Percentiles rank a stretch among this genome's conserved stretches.
These are phyloP conservation scores for Eurystomus gularis DNA, from an alignment of 2,113 vertebrate genomes.

Conservation along the genomic window DNA sequence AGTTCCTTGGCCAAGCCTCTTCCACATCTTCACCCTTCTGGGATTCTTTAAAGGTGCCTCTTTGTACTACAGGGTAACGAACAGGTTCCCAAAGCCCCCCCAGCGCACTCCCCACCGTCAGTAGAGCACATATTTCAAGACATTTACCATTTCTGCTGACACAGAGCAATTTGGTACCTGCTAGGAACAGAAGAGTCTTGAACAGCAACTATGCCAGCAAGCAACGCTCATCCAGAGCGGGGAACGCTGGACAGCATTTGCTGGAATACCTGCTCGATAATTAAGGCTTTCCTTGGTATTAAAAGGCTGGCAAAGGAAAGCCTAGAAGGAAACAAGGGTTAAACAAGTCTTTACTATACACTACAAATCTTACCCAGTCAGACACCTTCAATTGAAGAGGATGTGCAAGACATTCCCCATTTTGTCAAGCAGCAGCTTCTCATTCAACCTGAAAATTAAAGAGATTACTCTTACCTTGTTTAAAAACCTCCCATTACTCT, in stretches of 20 bases:
- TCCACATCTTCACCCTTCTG: not conserved
- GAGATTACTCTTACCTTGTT: slow-evolving; percentile 96
- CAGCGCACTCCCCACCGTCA: not conserved
- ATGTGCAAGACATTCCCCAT: slow-evolving; percentile 90
- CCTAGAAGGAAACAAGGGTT: slow-evolving; percentile 51
- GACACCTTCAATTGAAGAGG: slow-evolving; percentile 88
- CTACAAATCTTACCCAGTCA: slow-evolving; percentile 92
- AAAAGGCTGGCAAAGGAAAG: slow-evolving; percentile 27
- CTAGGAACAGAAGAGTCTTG: not conserved
- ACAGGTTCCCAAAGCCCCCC: not conserved
- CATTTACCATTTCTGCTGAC: not conserved
- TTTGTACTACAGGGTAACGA: not conserved
- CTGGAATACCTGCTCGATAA: not conserved
- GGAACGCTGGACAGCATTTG: not conserved
- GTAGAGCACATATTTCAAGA: not conserved
- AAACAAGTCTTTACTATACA: slow-evolving; percentile 32
- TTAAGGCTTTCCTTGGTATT: not conserved
- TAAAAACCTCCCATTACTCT: slow-evolving; percentile 79
- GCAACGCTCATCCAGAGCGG: not conserved
- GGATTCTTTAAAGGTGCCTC: not conserved
- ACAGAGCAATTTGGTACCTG: not conserved
- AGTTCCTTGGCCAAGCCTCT: accelerated
- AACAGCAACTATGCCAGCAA: not conserved
- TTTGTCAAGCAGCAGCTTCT: slow-evolving; percentile 86
- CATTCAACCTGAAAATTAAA: slow-evolving; percentile 98